Evolutionary conservation across 2,888 invertebrate genomes (phyloP).

Genomic region (Agrilus mali): DNA sequence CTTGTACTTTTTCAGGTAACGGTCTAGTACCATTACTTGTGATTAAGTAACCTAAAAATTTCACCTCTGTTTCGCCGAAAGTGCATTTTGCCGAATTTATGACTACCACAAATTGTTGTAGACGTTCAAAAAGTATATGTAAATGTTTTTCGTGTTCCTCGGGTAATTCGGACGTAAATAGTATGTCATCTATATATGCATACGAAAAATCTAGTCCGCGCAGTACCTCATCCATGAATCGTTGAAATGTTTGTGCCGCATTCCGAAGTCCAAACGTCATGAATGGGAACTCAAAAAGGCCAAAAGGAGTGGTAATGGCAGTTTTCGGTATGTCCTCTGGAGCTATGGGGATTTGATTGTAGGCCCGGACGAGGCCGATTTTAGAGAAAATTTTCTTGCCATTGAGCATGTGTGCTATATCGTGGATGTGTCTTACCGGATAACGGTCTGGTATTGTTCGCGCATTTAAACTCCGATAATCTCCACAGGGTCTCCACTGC

Average conservation of each 20-base stretch:
- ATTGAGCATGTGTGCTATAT: constrained; percentile 19
- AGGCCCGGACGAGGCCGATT: constrained; percentile 26
- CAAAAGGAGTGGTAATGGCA: constrained; percentile 14
- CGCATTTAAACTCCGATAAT: constrained; percentile 17
- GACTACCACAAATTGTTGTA: constrained; percentile 17
- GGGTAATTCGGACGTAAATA: constrained; percentile 14
- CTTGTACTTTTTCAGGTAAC: constrained; percentile 19
- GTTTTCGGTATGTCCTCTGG: constrained; percentile 22
- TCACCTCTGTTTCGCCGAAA: constrained; percentile 16
- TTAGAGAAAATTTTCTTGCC: constrained; percentile 20
- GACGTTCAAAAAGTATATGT: constrained; percentile 13
- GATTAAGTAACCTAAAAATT: constrained; percentile 20
- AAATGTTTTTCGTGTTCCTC: constrained; percentile 19
- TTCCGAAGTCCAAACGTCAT: constrained; percentile 29
- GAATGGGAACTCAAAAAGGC: constrained; percentile 19
- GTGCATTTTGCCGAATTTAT: constrained; percentile 24
- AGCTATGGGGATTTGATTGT: constrained; percentile 26
- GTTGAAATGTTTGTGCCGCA: constrained; percentile 29
- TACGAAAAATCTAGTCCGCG: constrained; percentile 21
- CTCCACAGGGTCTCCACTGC: constrained; percentile 19
- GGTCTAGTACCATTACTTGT: constrained; percentile 20
- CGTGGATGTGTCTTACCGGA: constrained; percentile 26
- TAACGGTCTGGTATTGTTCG: constrained; percentile 32
- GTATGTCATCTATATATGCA: constrained; percentile 25
- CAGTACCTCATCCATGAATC: constrained; percentile 24